Evolutionary conservation across 2,797 vertebrate genomes (phyloP).

Genomic region (Brachyrhaphis roseni): DNA sequence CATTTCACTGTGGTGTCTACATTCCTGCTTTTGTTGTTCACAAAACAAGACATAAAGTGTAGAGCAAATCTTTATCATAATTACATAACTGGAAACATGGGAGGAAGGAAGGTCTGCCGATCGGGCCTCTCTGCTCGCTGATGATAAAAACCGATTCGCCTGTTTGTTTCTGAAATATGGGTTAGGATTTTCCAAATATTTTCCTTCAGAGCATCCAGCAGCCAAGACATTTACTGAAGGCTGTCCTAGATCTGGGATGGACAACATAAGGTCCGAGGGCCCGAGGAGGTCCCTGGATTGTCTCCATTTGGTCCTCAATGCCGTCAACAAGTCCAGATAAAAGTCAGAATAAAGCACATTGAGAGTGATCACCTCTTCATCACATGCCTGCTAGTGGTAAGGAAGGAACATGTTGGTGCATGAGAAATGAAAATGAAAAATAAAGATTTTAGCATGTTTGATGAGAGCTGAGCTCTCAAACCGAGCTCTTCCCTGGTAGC

Average conservation of each 20-base stretch:
- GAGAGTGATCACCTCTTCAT: too few species aligned
- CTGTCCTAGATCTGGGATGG: constrained; percentile 10
- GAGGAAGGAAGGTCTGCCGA: constrained; percentile 19
- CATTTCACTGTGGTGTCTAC: constrained; percentile 22
- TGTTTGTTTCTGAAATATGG: constrained; percentile 52
- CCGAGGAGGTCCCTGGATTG: background rate
- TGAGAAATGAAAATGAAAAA: background rate
- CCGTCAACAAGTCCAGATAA: background rate
- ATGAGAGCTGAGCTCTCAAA: too few species aligned
- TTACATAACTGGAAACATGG: constrained; percentile 48
- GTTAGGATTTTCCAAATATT: constrained; percentile 60
- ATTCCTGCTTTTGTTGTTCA: background rate
- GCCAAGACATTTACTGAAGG: background rate
- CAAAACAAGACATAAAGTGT: constrained; percentile 17
- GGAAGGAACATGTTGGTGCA: background rate
- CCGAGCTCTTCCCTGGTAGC: too few species aligned
- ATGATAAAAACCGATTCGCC: constrained; percentile 49
- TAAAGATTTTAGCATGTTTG: too few species aligned
- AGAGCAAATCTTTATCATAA: constrained; percentile 7
- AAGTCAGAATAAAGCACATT: too few species aligned
- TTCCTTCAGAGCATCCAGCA: constrained; percentile 17
- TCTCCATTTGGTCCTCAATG: background rate
- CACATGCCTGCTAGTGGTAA: background rate
- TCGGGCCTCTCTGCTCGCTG: constrained; percentile 25
- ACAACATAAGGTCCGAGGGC: constrained; percentile 6